Base-by-base conservation (phyloP, 2,888 invertebrate species). In the Caenorhabditis uteleia region DNA sequence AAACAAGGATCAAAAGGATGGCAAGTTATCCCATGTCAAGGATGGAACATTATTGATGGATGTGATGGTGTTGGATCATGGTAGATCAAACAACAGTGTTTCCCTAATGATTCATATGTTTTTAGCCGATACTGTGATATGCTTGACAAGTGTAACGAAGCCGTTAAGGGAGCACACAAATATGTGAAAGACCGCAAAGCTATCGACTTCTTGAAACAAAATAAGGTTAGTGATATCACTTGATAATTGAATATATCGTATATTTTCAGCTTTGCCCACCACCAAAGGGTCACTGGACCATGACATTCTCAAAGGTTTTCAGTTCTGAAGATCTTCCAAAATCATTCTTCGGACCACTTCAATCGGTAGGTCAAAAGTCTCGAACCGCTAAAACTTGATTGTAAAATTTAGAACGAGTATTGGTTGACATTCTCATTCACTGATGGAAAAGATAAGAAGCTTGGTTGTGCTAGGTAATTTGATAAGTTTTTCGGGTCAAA, bases 381-480 rank as follows among this genome's bases (percentile, higher is more conserved):
- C 21, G 8, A 20, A 29, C 6, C 29, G 12, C 29, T 6, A 29
- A 29, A 29, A 8, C 29, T 29, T 6, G 7, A 43, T 2, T 34
- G 25, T 14, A 7, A 18, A 3, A 14, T 47, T 47, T 54, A 82
- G 81, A 83, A 83, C 57, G 82, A 83, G 57, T 83, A 83, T 74
- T 83, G 83, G 83, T 57, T 83, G 45, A 83, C 83, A 16, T 83
- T 83, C 70, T 80, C 79, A 6, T 83, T 82, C 74, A 83, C 80
- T 40, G 81, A 82, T 43, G 83, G 82, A 44, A 75, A 76, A 33
- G 81, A 78, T 68, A 71, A 74, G 45, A 75, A 75, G 45, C 62
- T 82, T 38, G 83, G 82, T 26, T 83, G 83, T 46, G 83, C 82
- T 26, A 71, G 82, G 43, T 61, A n/a, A n/a, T 16, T n/a, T 18